Evolutionary conservation across 30 jellyfish, hydroid and myxozoan genomes (phyloP), one percentile per base, ranked within the genome.

Genomic region (Cassiopea xamachana): DNA sequence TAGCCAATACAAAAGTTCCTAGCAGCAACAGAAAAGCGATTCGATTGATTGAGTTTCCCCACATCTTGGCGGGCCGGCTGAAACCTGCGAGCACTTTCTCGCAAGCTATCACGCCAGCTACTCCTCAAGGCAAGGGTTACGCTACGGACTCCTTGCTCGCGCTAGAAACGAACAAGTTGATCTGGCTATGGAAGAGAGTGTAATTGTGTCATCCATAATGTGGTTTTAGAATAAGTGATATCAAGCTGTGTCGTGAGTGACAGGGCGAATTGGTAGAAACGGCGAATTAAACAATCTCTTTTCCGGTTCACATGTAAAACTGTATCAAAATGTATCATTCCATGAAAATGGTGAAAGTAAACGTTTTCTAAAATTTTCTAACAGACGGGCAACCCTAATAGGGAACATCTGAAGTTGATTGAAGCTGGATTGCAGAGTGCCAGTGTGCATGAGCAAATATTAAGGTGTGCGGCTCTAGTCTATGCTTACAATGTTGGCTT

Each of bases 31-130:
- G 79, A 2, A 87, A 1, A 12, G 85, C 89, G 78, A 76, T 69
- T 77, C 59, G 84, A 45, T 64, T 87, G 49, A 46, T 76, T 85
- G 94, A 87, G 94, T 60, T 80, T 51, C 47, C 94, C 94, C 94
- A 80, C 94, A 87, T 87, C 83, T 77, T 87, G 86, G 94, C 90
- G 94, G 94, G 86, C 94, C 77, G 94, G 94, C 86, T 87, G 94
- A 87, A 75, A 87, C 94, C 94, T 80, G 94, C 94, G 94, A 87
- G 94, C 94, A 7, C 46, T 75, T n/a, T 77, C 94, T 87, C 94
- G 94, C 94, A 87, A 87, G 94, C 94, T 60, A 75, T 16, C 94
- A 87, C 78, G 74, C 94, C 94, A 87, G 94, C 86, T 27, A 50
- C 86, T 87, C 94, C 80, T 77, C 83, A 60, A 44, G 94, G 86